These are phyloP conservation scores for Drosophila mayri DNA, from an alignment of 1,140 invertebrate genomes.

Conservation along the genomic window DNA sequence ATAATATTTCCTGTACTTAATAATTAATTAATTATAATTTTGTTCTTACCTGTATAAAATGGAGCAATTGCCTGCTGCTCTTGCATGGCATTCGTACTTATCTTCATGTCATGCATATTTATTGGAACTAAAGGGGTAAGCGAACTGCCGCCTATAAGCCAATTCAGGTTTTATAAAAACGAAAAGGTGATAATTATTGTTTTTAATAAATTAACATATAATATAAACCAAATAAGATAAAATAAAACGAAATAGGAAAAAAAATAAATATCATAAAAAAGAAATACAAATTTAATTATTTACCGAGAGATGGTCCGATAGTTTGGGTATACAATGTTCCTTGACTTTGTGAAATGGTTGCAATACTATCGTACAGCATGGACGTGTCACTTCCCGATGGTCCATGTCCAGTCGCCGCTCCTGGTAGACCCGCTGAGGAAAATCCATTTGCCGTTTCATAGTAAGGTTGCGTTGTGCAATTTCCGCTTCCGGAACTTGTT, in stretches of 20 bases:
- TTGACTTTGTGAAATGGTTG: constrained; percentile 90
- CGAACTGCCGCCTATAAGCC: constrained; percentile 87
- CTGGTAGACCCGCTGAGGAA: constrained; percentile 84
- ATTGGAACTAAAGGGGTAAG: constrained; percentile 91
- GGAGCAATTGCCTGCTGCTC: constrained; percentile 88
- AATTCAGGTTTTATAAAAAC: constrained; percentile 18
- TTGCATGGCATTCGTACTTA: constrained; percentile 86
- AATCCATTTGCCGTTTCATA: constrained; percentile 88
- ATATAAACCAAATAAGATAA: constrained; percentile 5
- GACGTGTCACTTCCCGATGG: constrained; percentile 59
- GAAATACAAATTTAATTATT: constrained; percentile 63
- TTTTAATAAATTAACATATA: constrained; percentile 2
- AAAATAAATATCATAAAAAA: constrained; percentile 9
- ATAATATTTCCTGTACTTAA: background rate
- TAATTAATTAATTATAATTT: background rate
- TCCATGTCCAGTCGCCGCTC: constrained; percentile 78
- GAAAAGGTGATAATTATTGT: constrained; percentile 14
- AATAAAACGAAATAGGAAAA: constrained; percentile 5
- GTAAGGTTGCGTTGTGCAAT: constrained; percentile 85
- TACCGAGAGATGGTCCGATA: constrained; percentile 90
- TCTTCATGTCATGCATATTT: constrained; percentile 92
- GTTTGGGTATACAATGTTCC: constrained; percentile 90
- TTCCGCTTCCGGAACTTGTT: constrained; percentile 65
- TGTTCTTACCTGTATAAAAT: constrained; percentile 88
- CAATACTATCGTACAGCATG: constrained; percentile 90